A percentile compares a stretch with the other conserved stretches of the same genome.
These are phyloP conservation scores for Cygnus olor DNA, from an alignment of 2,797 vertebrate species.

Conservation along the genomic window DNA sequence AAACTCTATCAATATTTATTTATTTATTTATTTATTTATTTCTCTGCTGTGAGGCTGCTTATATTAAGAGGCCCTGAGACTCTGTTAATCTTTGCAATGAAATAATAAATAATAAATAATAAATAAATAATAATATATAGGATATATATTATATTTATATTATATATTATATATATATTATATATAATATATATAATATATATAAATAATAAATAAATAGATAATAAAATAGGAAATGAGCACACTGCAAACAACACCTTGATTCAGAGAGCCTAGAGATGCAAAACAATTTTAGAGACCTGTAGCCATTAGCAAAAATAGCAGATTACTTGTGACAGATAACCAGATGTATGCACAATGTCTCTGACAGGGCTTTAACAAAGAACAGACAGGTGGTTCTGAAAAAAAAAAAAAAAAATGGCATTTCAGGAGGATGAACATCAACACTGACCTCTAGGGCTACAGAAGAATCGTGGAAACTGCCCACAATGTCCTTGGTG, in stretches of 20 bases:
- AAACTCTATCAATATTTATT: conserved; percentile 27
- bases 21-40: background rate
- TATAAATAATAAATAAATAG: no score
- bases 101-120: no score
- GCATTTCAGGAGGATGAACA: background rate
- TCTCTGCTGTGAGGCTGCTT: conserved; percentile 11
- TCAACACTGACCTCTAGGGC: background rate
- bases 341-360: conserved; percentile 12
- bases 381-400: background rate
- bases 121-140: no score
- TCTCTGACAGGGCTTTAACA: conserved; percentile 5
- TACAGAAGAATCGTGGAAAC: background rate
- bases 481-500: background rate
- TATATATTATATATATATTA: no score
- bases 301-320: conserved; percentile 56
- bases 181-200: no score
- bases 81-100: conserved; percentile 54
- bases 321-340: conserved; percentile 46
- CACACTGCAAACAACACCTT: background rate
- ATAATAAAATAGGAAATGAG: conserved; percentile 62
- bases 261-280: conserved; percentile 17
- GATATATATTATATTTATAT: no score
- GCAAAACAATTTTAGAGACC: conserved; percentile 44
- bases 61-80: conserved; percentile 8
- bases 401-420: background rate